Evolutionary conservation across 1,140 invertebrate species (phyloP).

Genomic region (Armadillidium nasatum): DNA sequence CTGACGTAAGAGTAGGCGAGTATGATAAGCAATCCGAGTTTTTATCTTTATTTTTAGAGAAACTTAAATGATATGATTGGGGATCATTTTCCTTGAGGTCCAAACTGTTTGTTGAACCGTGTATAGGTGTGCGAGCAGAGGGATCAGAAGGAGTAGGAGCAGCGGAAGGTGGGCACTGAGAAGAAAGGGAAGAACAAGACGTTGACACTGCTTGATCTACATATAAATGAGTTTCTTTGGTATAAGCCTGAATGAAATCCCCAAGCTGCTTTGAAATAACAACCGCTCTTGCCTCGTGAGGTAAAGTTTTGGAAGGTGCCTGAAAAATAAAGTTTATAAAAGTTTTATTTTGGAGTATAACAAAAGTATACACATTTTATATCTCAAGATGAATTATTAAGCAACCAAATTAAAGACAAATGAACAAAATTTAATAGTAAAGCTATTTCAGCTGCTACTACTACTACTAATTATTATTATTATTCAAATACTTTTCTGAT

Average conservation of each 20-base stretch:
- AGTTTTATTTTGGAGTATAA: no score
- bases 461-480: no score
- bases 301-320: slow-evolving; percentile 69
- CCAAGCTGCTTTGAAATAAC: slow-evolving; percentile 86
- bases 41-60: no score
- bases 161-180: slow-evolving; percentile 36
- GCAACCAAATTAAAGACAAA: no score
- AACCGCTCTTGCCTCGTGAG: slow-evolving; percentile 75
- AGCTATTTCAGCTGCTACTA: no score
- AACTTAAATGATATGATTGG: slow-evolving; percentile 17
- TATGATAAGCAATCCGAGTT: not conserved
- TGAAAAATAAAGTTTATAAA: slow-evolving; percentile 45
- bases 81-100: not conserved
- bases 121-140: slow-evolving; percentile 28
- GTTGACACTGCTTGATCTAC: slow-evolving; percentile 34
- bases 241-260: slow-evolving; percentile 85
- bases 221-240: slow-evolving; percentile 67
- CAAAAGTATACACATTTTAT: no score
- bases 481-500: no score
- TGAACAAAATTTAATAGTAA: no score
- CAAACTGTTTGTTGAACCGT: not conserved
- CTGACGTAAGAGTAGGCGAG: slow-evolving; percentile 16
- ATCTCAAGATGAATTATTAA: no score
- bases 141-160: slow-evolving; percentile 35
- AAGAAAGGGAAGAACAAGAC: slow-evolving; percentile 36